These are phyloP conservation scores for Oscheius myriophilus DNA, from an alignment of 2,888 invertebrate species.

Conservation along the genomic window DNA sequence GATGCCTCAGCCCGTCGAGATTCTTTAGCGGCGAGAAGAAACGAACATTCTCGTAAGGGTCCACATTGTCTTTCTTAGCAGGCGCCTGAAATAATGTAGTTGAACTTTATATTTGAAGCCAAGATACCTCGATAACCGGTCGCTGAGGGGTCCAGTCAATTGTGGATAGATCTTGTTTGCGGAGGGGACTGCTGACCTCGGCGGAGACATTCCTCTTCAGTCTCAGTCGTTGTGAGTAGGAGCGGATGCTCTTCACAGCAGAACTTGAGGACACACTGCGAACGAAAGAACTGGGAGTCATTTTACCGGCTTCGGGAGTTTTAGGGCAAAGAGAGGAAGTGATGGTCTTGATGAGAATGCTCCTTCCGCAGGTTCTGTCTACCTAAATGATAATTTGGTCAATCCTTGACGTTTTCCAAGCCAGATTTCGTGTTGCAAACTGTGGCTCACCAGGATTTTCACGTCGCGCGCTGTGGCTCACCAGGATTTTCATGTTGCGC, in stretches of 20 bases:
- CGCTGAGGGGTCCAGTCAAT: not conserved
- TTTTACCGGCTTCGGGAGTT: conserved; percentile 17
- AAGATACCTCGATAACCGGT: not conserved
- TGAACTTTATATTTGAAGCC: not conserved
- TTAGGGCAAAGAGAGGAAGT: conserved; percentile 9
- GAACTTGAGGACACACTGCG: conserved; percentile 14
- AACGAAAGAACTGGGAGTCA: conserved; percentile 10
- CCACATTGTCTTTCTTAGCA: conserved; percentile 12
- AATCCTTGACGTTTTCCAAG: no score
- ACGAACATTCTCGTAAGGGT: conserved; percentile 24
- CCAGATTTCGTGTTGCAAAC: no score
- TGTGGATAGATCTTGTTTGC: not conserved
- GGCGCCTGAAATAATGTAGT: conserved; percentile 3
- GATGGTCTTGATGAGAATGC: conserved; percentile 3
- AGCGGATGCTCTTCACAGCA: conserved; percentile 21
- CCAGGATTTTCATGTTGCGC: no score
- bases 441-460: no score
- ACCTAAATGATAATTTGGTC: not conserved
- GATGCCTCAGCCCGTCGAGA: conserved; percentile 1
- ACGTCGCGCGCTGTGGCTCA: no score
- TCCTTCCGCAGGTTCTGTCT: not conserved
- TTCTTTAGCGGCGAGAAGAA: conserved; percentile 26
- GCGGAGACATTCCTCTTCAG: conserved; percentile 7
- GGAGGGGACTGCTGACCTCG: conserved; percentile 9
- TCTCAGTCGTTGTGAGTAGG: conserved; percentile 18